phyloP scores from a whole-genome alignment of 2,888 invertebrate species.

The Octonoba sinensis region DNA sequence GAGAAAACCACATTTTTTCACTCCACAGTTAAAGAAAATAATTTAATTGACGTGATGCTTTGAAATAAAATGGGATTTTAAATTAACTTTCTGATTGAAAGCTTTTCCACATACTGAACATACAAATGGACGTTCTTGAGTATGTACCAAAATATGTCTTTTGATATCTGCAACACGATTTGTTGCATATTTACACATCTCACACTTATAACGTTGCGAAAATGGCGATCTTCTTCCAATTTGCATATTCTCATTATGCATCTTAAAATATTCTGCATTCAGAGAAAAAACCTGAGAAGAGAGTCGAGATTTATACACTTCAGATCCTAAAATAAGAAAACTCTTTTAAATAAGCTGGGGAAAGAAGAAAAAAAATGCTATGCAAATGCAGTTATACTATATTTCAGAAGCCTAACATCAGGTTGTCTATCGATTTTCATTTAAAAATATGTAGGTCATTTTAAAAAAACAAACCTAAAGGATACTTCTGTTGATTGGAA shows the following conservation, averaged over 20 bases:
- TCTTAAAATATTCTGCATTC: neutral
- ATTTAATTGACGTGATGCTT: too few species aligned
- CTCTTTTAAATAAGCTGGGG: neutral
- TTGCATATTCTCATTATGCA: neutral
- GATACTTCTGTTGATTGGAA: too few species aligned
- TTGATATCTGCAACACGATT: conserved; percentile 28
- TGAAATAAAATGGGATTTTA: neutral
- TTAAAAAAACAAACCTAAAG: too few species aligned
- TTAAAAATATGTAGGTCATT: too few species aligned
- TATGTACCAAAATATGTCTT: conserved; percentile 36
- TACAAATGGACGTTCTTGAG: conserved; percentile 27
- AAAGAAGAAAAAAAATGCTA: neutral
- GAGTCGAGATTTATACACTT: neutral
- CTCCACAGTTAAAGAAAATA: too few species aligned
- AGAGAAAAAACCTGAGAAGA: neutral
- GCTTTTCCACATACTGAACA: conserved; percentile 28
- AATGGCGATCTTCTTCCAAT: too few species aligned
- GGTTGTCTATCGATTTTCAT: too few species aligned
- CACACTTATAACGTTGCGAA: conserved; percentile 11
- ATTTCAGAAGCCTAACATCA: too few species aligned
- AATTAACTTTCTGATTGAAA: conserved; percentile 26
- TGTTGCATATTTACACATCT: conserved; percentile 24
- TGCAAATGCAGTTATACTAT: too few species aligned
- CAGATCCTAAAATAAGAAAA: conserved; percentile 4
- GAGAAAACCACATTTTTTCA: too few species aligned